A percentile compares a stretch with the other conserved stretches of the same genome.
These are phyloP conservation scores for Camponotus floridanus DNA, from an alignment of 1,140 invertebrate species.

Conservation along the genomic window DNA sequence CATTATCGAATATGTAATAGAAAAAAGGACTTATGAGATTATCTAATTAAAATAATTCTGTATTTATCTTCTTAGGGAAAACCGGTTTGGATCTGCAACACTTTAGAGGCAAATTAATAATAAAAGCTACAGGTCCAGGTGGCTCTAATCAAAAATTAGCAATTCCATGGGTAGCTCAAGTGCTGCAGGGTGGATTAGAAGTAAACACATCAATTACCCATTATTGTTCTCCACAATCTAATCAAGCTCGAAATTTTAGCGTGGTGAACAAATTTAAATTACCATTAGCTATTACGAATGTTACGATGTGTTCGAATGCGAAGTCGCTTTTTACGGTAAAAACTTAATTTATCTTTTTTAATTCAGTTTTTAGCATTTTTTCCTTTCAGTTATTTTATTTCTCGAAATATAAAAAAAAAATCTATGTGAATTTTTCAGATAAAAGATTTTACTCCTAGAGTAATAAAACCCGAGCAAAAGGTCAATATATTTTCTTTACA, in stretches of 20 bases:
- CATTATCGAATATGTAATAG: background rate
- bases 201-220: conserved; percentile 87
- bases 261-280: conserved; percentile 91
- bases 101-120: conserved; percentile 89
- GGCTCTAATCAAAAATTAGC: conserved; percentile 88
- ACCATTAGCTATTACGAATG: conserved; percentile 90
- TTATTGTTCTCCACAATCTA: conserved; percentile 87
- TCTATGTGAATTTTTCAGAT: conserved; percentile 86
- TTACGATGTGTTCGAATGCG: conserved; percentile 89
- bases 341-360: conserved; percentile 24
- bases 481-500: conserved; percentile 88
- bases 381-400: background rate
- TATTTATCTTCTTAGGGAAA: conserved; percentile 85
- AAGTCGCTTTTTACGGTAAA: conserved; percentile 88
- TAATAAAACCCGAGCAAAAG: conserved; percentile 88
- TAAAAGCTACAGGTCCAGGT: conserved; percentile 88
- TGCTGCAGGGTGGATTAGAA: conserved; percentile 87
- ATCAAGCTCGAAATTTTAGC: conserved; percentile 87
- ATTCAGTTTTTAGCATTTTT: background rate
- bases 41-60: background rate
- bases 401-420: background rate
- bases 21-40: background rate
- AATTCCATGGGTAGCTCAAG: conserved; percentile 87
- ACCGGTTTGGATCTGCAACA: conserved; percentile 86
- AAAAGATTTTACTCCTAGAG: conserved; percentile 88